Conservation (phyloP, 2,113 vertebrate genomes). For the Nicator chloris region DNA sequence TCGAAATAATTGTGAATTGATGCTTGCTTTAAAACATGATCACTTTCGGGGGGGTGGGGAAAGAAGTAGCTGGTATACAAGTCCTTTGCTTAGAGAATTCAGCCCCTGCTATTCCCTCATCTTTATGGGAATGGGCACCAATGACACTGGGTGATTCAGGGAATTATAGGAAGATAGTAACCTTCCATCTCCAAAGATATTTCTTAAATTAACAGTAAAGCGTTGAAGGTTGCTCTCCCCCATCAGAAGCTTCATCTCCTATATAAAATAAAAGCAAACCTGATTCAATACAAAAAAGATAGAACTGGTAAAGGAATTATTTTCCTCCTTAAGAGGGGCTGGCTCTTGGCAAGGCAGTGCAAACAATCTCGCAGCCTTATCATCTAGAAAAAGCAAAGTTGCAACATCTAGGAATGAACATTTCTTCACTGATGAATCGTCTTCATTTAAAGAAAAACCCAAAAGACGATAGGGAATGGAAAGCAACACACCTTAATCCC, state of each 20-base stretch:
- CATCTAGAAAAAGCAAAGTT: not conserved
- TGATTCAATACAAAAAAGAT: not conserved
- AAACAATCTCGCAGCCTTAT: not conserved
- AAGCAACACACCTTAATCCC: not conserved
- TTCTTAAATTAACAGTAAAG: not conserved
- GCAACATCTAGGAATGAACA: not conserved
- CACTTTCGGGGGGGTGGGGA: not conserved
- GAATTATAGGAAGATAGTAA: not conserved
- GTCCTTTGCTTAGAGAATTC: not conserved
- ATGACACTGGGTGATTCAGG: not conserved
- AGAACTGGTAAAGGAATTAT: not conserved
- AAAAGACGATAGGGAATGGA: not conserved
- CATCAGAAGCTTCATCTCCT: not conserved
- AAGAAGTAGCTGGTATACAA: not conserved
- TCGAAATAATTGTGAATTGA: not conserved
- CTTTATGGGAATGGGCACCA: not conserved
- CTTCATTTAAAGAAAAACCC: not conserved
- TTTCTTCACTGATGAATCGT: not conserved
- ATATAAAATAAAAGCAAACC: not conserved
- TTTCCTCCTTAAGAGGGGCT: not conserved
- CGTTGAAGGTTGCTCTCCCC: not conserved
- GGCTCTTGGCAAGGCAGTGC: not conserved
- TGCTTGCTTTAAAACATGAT: not conserved
- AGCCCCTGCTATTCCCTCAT: not conserved
- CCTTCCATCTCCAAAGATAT: not conserved